Percentiles rank a stretch among this genome's conserved stretches.
These are phyloP conservation scores for Anguilla marmorata DNA, from an alignment of 2,797 vertebrate genomes.

Conservation along the genomic window DNA sequence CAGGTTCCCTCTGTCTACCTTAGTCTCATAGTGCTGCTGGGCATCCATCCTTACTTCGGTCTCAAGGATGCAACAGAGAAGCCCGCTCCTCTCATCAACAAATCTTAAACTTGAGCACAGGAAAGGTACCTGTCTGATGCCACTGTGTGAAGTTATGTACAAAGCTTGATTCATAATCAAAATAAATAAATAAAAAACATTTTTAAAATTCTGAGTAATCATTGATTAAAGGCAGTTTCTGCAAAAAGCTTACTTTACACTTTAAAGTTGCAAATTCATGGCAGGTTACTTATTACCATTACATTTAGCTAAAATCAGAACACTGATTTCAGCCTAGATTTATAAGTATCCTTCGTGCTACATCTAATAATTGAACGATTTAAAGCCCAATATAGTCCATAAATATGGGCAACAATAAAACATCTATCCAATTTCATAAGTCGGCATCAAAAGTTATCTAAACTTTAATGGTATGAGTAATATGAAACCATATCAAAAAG, in stretches of 20 bases:
- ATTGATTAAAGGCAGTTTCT: background rate
- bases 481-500: background rate
- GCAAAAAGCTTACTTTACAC: background rate
- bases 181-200: background rate
- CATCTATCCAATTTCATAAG: background rate
- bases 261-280: background rate
- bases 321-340: background rate
- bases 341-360: background rate
- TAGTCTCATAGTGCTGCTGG: background rate
- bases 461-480: background rate
- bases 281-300: background rate
- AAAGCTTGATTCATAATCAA: background rate
- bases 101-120: background rate
- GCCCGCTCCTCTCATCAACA: background rate
- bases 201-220: too few species aligned
- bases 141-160: too few species aligned
- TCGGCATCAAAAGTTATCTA: background rate
- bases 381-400: background rate
- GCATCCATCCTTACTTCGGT: background rate
- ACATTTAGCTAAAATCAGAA: background rate
- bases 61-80: background rate
- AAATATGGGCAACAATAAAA: background rate
- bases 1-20: background rate
- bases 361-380: background rate
- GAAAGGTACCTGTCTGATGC: background rate